phyloP scores from a whole-genome alignment of 92 coral and sea anemone genomes.

The Zoanthus gigantus region DNA sequence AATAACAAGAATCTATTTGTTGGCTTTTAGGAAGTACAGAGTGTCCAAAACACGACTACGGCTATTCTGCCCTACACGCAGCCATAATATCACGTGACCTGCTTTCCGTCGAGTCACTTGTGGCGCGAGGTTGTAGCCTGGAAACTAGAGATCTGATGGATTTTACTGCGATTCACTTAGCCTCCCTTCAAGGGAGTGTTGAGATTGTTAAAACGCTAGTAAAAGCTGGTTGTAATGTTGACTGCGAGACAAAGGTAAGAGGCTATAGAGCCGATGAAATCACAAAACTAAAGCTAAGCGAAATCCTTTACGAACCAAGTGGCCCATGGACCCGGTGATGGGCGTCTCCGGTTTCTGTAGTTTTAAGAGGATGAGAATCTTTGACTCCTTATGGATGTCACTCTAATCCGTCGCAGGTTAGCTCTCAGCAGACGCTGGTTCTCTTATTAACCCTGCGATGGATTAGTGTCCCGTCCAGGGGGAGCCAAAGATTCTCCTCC shows the following conservation, averaged over 20 bases:
- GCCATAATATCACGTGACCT: slow-evolving; percentile 79
- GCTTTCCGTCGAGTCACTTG: slow-evolving; percentile 53
- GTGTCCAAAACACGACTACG: slow-evolving; percentile 65
- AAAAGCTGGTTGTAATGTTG: slow-evolving; percentile 70
- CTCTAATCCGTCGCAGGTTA: no score
- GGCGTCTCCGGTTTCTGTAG: no score
- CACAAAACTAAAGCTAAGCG: no score
- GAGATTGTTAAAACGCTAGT: slow-evolving; percentile 62
- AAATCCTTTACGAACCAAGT: no score
- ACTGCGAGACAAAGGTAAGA: slow-evolving; percentile 71
- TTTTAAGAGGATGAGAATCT: no score
- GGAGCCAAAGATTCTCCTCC: no score
- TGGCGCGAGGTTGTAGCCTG: slow-evolving; percentile 55
- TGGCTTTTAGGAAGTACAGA: slow-evolving; percentile 1
- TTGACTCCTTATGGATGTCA: no score
- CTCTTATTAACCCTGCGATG: no score
- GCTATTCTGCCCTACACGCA: slow-evolving; percentile 79
- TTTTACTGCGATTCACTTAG: slow-evolving; percentile 84
- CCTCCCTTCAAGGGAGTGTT: slow-evolving; percentile 69
- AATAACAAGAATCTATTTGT: no score
- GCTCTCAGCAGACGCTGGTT: no score
- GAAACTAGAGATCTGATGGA: slow-evolving; percentile 85
- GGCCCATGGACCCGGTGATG: no score
- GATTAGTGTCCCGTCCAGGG: no score
- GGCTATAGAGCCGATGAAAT: not conserved